Percentiles rank a stretch among this genome's conserved stretches.
phyloP scores from a whole-genome alignment of 2,797 vertebrate genomes.

The Pseudochirops cupreus region DNA sequence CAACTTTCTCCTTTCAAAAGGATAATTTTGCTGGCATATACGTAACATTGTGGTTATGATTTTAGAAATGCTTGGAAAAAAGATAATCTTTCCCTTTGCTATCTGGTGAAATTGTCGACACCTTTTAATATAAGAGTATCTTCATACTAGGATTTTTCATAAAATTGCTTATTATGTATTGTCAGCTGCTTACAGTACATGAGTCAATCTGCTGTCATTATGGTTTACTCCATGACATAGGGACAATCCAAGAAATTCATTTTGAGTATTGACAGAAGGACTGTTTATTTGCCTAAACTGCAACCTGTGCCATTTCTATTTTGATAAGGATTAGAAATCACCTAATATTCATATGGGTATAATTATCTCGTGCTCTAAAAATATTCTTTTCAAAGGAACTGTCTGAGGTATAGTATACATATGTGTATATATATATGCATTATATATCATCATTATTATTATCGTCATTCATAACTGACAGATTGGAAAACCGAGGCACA shows the following conservation, averaged over 20 bases:
- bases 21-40: slow-evolving; percentile 48
- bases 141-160: slow-evolving; percentile 43
- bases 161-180: slow-evolving; percentile 81
- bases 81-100: slow-evolving; percentile 68
- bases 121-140: slow-evolving; percentile 70
- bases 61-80: slow-evolving; percentile 70
- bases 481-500: neutral
- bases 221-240: slow-evolving; percentile 64
- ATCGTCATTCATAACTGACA: neutral
- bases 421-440: neutral
- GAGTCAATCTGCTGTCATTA: slow-evolving; percentile 77
- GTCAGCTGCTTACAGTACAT: slow-evolving; percentile 75
- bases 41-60: slow-evolving; percentile 50
- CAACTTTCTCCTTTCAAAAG: slow-evolving; percentile 58
- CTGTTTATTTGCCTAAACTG: slow-evolving; percentile 76
- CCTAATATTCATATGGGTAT: slow-evolving; percentile 41
- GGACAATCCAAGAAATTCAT: slow-evolving; percentile 68
- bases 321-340: slow-evolving; percentile 62
- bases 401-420: neutral
- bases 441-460: neutral
- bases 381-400: neutral
- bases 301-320: slow-evolving; percentile 76
- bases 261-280: slow-evolving; percentile 78
- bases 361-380: neutral
- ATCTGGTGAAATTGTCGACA: slow-evolving; percentile 75